phyloP scores from a whole-genome alignment of 2,888 invertebrate genomes.

The Lasius fuliginosus region DNA sequence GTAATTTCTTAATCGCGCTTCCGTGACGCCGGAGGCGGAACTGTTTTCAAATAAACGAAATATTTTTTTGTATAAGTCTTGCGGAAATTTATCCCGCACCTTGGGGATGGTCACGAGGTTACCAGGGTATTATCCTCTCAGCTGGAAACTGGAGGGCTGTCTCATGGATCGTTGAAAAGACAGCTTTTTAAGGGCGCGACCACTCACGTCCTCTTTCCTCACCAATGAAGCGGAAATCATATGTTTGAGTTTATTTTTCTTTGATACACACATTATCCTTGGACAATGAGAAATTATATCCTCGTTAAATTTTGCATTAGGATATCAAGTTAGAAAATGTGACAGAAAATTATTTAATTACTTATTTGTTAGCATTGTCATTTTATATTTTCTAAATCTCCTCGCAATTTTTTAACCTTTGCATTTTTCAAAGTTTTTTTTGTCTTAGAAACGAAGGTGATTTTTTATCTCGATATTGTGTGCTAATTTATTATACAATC shows the following conservation, averaged over 20 bases:
- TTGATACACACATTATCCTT: not conserved
- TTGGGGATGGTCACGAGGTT: not conserved
- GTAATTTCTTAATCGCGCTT: slow-evolving; percentile 7
- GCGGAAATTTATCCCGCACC: slow-evolving; percentile 54
- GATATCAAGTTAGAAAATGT: not conserved
- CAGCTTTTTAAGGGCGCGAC: slow-evolving; percentile 30
- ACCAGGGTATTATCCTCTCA: slow-evolving; percentile 31
- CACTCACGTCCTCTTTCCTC: slow-evolving; percentile 3
- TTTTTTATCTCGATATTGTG: not conserved
- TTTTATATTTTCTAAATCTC: not conserved
- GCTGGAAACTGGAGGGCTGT: slow-evolving; percentile 35
- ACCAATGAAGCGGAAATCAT: slow-evolving; percentile 37
- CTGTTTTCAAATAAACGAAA: slow-evolving; percentile 76
- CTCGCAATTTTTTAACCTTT: not conserved
- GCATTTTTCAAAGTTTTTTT: not conserved
- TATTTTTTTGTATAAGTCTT: slow-evolving; percentile 70
- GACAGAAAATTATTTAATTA: not conserved
- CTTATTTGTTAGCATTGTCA: not conserved
- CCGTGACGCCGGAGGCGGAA: slow-evolving; percentile 36
- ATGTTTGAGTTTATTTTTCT: not conserved
- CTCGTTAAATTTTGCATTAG: slow-evolving; percentile 7
- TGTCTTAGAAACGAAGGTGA: not conserved
- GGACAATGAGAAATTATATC: not conserved
- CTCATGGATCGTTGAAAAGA: slow-evolving; percentile 27
- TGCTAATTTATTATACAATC: not conserved